Evolutionary conservation across 2,888 invertebrate genomes (phyloP).

Genomic region (Caenorhabditis angaria): DNA sequence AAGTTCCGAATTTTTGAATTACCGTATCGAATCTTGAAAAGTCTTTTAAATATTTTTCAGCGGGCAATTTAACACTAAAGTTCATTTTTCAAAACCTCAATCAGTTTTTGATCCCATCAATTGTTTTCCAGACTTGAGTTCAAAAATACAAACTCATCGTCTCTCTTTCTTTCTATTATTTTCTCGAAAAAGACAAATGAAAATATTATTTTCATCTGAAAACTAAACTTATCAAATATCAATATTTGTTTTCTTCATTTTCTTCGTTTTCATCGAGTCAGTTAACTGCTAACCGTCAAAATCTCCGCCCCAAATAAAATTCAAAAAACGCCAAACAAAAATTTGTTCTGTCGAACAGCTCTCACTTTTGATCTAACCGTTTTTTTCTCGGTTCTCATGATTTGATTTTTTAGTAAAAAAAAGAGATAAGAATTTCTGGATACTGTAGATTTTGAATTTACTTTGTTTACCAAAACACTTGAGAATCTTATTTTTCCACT

Average conservation of each 20-base stretch:
- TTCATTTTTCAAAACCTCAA: too few relatives aligned
- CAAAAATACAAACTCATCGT: too few relatives aligned
- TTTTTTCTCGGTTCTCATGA: too few relatives aligned
- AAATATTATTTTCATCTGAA: background rate
- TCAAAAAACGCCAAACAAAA: background rate
- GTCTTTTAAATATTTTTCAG: too few relatives aligned
- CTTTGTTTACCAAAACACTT: too few relatives aligned
- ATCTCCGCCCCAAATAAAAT: background rate
- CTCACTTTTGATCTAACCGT: too few relatives aligned
- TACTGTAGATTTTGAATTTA: background rate
- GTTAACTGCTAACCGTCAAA: slow-evolving; percentile 1
- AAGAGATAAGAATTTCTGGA: background rate
- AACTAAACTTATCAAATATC: slow-evolving; percentile 4
- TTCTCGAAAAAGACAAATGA: background rate
- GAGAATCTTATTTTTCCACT: background rate
- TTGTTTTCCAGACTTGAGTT: too few relatives aligned
- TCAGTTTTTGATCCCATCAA: too few relatives aligned
- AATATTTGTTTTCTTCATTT: background rate
- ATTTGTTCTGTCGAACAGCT: background rate
- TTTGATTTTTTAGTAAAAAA: background rate
- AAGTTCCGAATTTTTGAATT: too few relatives aligned
- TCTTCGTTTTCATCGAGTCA: background rate
- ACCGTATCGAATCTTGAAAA: too few relatives aligned
- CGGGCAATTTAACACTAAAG: too few relatives aligned
- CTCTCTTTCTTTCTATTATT: too few relatives aligned